Conservation (phyloP, 2,888 invertebrate genomes). For the Meganola albula region DNA sequence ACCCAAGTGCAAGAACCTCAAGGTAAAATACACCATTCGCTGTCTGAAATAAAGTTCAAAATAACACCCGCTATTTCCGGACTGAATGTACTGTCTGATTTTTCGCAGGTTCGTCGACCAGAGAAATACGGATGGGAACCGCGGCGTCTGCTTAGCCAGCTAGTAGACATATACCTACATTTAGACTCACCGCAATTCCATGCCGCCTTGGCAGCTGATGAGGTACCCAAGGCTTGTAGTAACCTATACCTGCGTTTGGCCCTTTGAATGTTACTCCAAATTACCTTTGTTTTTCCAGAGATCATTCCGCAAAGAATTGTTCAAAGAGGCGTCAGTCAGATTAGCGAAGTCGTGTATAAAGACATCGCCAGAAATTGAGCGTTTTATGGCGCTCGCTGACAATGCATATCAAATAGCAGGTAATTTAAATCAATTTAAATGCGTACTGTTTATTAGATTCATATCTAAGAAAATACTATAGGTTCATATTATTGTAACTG, state of each 20-base stretch:
- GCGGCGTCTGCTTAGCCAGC: slow-evolving; percentile 90
- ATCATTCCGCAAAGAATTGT: slow-evolving; percentile 94
- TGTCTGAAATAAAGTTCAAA: neutral
- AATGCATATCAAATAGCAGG: slow-evolving; percentile 87
- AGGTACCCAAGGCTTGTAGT: no score
- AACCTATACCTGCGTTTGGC: no score
- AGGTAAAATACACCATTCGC: slow-evolving; percentile 62
- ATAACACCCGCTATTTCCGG: neutral
- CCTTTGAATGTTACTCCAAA: no score
- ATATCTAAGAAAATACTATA: no score
- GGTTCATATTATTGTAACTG: no score
- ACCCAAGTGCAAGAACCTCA: slow-evolving; percentile 95
- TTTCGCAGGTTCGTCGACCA: slow-evolving; percentile 87
- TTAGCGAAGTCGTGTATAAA: slow-evolving; percentile 91
- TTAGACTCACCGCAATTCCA: slow-evolving; percentile 95
- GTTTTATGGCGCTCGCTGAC: slow-evolving; percentile 86
- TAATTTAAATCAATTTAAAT: no score
- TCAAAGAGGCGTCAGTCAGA: slow-evolving; percentile 91
- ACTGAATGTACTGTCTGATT: no score
- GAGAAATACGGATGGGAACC: slow-evolving; percentile 99
- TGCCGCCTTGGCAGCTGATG: slow-evolving; percentile 95
- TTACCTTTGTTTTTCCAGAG: no score
- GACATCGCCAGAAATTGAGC: slow-evolving; percentile 88
- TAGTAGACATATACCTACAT: slow-evolving; percentile 98
- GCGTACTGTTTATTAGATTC: no score